Evolutionary conservation across 2,113 vertebrate species (phyloP).

Genomic region (Phalacrocorax brasilianus): DNA sequence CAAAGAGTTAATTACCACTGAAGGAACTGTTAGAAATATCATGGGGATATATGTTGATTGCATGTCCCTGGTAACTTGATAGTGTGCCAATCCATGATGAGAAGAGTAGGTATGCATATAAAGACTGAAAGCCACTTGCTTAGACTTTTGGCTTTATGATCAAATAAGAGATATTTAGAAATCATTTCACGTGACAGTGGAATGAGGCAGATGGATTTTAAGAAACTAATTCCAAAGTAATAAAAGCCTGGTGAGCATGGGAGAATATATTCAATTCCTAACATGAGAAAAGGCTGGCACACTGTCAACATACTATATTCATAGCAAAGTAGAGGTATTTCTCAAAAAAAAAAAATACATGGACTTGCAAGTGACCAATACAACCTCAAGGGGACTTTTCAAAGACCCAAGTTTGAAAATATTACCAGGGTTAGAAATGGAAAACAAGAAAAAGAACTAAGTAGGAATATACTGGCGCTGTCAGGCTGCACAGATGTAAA

Average conservation of each 20-base stretch:
- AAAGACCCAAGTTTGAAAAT: conserved; percentile 25
- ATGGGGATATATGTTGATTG: neutral
- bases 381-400: neutral
- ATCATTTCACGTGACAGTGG: neutral
- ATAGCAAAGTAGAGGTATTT: neutral
- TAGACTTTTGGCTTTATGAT: neutral
- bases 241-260: neutral
- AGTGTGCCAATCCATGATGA: neutral
- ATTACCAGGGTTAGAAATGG: neutral
- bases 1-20: neutral
- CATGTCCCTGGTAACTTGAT: conserved; percentile 12
- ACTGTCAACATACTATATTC: neutral
- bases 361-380: neutral
- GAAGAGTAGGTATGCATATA: neutral
- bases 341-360: neutral
- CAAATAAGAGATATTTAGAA: neutral
- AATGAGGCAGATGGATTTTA: conserved; percentile 16
- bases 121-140: neutral
- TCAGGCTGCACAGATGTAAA: neutral
- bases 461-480: neutral
- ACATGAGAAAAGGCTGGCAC: neutral
- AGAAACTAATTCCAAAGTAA: neutral
- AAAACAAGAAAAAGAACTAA: conserved; percentile 13
- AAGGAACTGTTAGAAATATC: neutral
- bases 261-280: neutral